A percentile compares a stretch with the other conserved stretches of the same genome.
phyloP scores from a whole-genome alignment of 30 jellyfish, hydroid and myxozoan genomes.

The Catostylus mosaicus region DNA sequence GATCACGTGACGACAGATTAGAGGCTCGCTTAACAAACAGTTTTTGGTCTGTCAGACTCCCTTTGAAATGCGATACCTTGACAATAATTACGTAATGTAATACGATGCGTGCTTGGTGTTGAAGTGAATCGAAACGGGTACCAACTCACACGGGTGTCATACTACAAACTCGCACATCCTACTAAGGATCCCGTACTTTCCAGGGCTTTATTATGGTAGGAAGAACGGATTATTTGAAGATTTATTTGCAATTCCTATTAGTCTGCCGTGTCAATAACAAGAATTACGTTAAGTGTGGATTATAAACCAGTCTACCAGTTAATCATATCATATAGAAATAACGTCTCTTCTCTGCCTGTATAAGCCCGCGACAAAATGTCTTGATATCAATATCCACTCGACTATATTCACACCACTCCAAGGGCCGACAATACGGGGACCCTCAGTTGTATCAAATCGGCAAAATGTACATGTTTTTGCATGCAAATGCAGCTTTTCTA shows the following conservation, averaged over 20 bases:
- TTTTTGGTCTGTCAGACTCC: constrained; percentile 24
- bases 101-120: background rate
- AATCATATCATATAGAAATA: background rate
- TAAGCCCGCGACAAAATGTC: too few relatives aligned
- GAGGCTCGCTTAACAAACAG: constrained; percentile 29
- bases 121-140: background rate
- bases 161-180: background rate
- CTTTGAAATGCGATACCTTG: constrained; percentile 13
- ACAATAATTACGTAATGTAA: constrained; percentile 25
- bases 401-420: too few relatives aligned
- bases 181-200: background rate
- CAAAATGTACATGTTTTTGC: too few relatives aligned
- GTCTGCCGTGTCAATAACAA: constrained; percentile 20
- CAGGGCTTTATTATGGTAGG: background rate
- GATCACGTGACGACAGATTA: constrained; percentile 56
- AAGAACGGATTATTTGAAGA: background rate
- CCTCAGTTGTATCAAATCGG: too few relatives aligned
- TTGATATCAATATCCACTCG: too few relatives aligned
- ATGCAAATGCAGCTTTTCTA: too few relatives aligned
- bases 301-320: constrained; percentile 2
- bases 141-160: constrained; percentile 20
- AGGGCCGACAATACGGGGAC: too few relatives aligned
- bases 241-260: background rate
- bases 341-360: constrained; percentile 2
- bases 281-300: constrained; percentile 12